Conservation (phyloP, 2,797 vertebrate genomes). For the Micrastur ruficollis region DNA sequence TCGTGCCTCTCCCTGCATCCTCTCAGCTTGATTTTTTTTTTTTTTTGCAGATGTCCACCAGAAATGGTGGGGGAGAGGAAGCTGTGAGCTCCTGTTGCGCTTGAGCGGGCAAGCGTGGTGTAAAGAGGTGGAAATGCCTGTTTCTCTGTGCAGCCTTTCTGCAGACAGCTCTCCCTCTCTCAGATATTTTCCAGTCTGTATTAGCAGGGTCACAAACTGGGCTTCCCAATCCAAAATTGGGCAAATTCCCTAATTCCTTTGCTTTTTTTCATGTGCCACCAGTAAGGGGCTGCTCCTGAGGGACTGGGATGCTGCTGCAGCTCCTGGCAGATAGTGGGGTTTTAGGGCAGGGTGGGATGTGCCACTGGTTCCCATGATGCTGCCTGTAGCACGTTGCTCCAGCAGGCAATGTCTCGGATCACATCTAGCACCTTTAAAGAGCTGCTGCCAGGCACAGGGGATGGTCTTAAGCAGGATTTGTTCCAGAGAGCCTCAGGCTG, state of each 20-base stretch:
- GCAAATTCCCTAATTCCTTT: neutral
- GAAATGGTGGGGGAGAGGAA: neutral
- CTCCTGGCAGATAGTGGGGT: neutral
- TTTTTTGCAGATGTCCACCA: accelerated
- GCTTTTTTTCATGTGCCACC: accelerated
- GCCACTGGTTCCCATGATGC: too few species aligned
- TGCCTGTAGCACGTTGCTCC: neutral
- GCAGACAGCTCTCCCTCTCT: neutral
- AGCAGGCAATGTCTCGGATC: accelerated
- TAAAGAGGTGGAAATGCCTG: accelerated
- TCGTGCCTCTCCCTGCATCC: neutral
- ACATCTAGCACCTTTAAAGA: neutral
- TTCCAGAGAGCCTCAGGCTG: neutral
- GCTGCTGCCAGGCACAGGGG: neutral
- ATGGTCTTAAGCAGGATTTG: neutral
- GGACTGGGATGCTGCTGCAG: neutral
- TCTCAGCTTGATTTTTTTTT: neutral
- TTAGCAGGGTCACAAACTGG: neutral
- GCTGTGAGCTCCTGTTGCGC: accelerated
- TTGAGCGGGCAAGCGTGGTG: neutral
- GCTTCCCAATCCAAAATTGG: neutral
- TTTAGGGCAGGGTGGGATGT: neutral
- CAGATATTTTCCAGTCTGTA: neutral
- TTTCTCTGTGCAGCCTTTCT: neutral
- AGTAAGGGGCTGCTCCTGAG: neutral